Percentiles rank a stretch among this genome's conserved stretches.
These are phyloP conservation scores for Lamproptera curius DNA, from an alignment of 2,888 invertebrate species.

Conservation along the genomic window DNA sequence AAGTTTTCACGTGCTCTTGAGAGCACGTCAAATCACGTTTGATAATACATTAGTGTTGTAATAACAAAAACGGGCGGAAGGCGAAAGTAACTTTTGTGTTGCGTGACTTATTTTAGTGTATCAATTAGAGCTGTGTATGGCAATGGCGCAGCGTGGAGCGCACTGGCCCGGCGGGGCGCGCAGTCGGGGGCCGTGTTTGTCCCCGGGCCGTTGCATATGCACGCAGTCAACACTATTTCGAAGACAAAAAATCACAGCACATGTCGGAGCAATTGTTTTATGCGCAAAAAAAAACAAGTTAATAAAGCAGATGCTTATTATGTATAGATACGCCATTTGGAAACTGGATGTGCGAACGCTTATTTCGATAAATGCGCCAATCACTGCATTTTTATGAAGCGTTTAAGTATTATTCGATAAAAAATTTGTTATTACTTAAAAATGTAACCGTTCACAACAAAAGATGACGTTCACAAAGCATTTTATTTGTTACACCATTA, in stretches of 20 bases:
- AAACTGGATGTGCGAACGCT: not conserved
- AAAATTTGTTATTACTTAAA: slow-evolving; percentile 6
- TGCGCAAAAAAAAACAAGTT: slow-evolving; percentile 1
- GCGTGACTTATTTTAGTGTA: slow-evolving; percentile 68
- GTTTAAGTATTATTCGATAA: not conserved
- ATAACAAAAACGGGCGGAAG: slow-evolving; percentile 22
- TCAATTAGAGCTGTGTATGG: slow-evolving; percentile 74
- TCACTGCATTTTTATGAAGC: not conserved
- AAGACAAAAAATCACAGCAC: slow-evolving; percentile 36
- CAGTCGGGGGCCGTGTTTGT: slow-evolving; percentile 28
- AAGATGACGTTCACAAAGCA: slow-evolving; percentile 43
- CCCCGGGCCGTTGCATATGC: slow-evolving; percentile 43
- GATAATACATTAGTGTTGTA: slow-evolving; percentile 20
- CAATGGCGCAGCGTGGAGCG: slow-evolving; percentile 63
- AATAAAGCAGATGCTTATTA: slow-evolving; percentile 8
- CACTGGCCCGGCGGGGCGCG: slow-evolving; percentile 40
- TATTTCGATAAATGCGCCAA: not conserved
- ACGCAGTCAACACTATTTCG: slow-evolving; percentile 34
- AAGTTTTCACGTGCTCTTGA: slow-evolving; percentile 5
- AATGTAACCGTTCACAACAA: slow-evolving; percentile 34
- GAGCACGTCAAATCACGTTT: slow-evolving; percentile 13
- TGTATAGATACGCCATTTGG: slow-evolving; percentile 1
- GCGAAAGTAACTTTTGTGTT: slow-evolving; percentile 42
- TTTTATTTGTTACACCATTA: slow-evolving; percentile 45
- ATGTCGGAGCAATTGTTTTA: slow-evolving; percentile 24